A percentile compares a stretch with the other conserved stretches of the same genome.
phyloP scores from a whole-genome alignment of 2,888 invertebrate genomes.

The Crepidodera aurea region DNA sequence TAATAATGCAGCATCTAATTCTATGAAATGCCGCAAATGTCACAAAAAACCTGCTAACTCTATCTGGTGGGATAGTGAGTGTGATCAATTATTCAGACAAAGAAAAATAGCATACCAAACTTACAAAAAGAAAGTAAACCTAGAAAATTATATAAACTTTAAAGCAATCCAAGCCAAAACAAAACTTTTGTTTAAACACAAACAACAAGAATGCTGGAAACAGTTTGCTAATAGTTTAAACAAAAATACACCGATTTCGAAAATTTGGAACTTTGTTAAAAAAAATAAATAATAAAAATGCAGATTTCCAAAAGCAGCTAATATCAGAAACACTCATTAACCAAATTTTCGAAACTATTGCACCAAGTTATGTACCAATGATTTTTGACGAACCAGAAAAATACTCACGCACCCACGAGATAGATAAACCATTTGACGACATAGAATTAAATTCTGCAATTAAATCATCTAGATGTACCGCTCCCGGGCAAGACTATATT shows the following conservation, averaged over 20 bases:
- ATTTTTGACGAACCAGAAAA: no score
- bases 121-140: background rate
- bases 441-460: background rate
- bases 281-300: background rate
- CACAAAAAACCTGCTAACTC: background rate
- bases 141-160: background rate
- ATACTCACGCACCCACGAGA: no score
- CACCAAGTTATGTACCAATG: background rate
- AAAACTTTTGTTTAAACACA: background rate
- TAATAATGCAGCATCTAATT: background rate
- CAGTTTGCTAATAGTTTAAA: background rate
- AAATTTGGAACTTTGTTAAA: background rate
- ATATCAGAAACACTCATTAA: background rate
- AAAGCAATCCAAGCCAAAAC: background rate
- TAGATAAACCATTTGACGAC: background rate
- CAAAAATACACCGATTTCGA: background rate
- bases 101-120: background rate
- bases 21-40: background rate
- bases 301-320: background rate
- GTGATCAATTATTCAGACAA: background rate
- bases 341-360: background rate
- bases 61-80: background rate
- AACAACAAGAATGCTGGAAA: background rate
- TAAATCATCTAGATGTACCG: background rate
- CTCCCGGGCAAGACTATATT: background rate